phyloP scores from a whole-genome alignment of 2,888 invertebrate species.

The Tinea semifulvella region DNA sequence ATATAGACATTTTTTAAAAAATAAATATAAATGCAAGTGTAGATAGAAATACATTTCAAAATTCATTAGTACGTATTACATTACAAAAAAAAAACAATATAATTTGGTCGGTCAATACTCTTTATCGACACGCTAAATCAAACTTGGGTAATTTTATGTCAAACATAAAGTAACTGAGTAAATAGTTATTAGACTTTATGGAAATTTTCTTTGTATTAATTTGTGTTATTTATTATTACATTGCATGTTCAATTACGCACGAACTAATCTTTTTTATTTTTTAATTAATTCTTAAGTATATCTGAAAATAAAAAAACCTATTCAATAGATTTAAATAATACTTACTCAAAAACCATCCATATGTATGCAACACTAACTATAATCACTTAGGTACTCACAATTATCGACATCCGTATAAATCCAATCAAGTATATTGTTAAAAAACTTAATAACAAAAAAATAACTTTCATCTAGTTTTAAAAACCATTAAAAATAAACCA shows the following conservation, averaged over 20 bases:
- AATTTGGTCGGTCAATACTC: background rate
- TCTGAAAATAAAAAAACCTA: background rate
- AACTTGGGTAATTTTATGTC: background rate
- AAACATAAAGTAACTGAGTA: background rate
- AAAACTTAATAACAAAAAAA: too few species aligned
- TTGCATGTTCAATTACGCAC: conserved; percentile 5
- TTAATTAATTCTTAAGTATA: background rate
- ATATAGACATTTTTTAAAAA: too few species aligned
- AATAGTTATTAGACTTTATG: background rate
- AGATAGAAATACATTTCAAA: too few species aligned
- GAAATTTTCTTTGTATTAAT: conserved; percentile 2
- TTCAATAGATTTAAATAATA: background rate
- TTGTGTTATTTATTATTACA: conserved; percentile 3
- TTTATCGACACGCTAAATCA: background rate
- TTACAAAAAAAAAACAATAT: too few species aligned
- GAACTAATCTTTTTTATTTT: conserved; percentile 1
- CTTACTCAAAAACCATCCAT: background rate
- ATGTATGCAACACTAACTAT: background rate
- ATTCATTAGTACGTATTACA: too few species aligned
- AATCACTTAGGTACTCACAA: background rate
- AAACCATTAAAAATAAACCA: too few species aligned
- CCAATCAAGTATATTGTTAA: too few species aligned
- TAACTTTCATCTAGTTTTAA: too few species aligned
- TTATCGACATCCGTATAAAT: background rate
- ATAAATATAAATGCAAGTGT: too few species aligned